Evolutionary conservation across 2,888 invertebrate genomes (phyloP).

Genomic region (Rhingia campestris): DNA sequence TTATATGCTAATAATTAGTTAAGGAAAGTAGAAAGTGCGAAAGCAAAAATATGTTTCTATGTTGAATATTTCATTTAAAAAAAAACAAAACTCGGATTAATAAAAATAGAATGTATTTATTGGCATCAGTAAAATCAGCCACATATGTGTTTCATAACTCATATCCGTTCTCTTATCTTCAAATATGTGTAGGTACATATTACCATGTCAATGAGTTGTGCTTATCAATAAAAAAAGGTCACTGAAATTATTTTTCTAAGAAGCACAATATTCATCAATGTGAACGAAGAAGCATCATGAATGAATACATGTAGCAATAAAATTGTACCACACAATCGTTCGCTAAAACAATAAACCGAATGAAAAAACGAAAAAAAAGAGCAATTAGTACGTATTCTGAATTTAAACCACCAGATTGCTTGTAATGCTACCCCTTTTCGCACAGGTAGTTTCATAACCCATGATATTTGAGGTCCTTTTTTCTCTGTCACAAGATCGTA

Average conservation of each 20-base stretch:
- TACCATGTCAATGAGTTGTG: no score
- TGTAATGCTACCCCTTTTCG: conserved; percentile 2
- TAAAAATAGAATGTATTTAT: no score
- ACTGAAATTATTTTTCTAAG: not conserved
- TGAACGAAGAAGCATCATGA: conserved; percentile 6
- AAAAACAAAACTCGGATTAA: no score
- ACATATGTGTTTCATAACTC: no score
- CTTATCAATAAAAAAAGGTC: not conserved
- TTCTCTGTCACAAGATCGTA: conserved; percentile 30
- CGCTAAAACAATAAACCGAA: conserved; percentile 20
- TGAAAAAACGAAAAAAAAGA: conserved; percentile 40
- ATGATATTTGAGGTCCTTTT: conserved; percentile 17
- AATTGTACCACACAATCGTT: not conserved
- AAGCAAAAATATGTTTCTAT: no score
- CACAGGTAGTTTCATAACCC: conserved; percentile 28
- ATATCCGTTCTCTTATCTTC: no score
- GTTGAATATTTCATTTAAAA: no score
- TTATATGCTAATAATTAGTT: no score
- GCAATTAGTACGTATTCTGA: conserved; percentile 31
- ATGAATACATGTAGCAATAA: conserved; percentile 42
- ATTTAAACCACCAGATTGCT: conserved; percentile 16
- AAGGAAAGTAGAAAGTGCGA: no score
- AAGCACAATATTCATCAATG: conserved; percentile 17
- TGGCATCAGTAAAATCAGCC: no score
- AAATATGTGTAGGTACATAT: no score